Base-by-base conservation (phyloP, 2,113 vertebrate species). In the Nothobranchius kuhntae region DNA sequence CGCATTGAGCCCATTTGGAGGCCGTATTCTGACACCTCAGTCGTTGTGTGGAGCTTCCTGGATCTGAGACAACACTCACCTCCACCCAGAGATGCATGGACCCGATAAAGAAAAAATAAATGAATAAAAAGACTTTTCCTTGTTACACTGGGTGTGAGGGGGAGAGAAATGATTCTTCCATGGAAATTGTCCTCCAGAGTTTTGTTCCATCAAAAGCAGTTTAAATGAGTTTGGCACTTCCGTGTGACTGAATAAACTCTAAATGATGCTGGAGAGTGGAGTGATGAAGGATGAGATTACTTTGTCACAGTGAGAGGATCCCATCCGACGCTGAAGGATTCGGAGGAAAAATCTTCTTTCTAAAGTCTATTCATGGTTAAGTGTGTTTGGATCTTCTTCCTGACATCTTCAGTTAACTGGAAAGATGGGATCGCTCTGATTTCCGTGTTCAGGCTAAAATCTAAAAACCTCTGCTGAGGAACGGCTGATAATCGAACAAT, bases 81-180 rank as follows among this genome's bases (percentile, higher is more conserved):
- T 69, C 66, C 80, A 71, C 71, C 63, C 42, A 50, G 56, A 48
- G 24, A 21, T 21, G 21, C 21, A 21, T 21, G 21, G 21, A n/a
- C n/a, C n/a, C n/a, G n/a, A 21, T 21, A 21, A 21, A 21, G 21
- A 21, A 21, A 21, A 21, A 21, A 21, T 21, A 21, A 21, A 21
- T 21, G 52, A 63, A 35, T 60, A 53, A 17, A 70, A 40, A 71
- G 66, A 60, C 66, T 78, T 86, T 83, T 80, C 63, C 72, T 75
- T 53, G 53, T 77, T 69, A 68, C 73, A 63, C 40, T 71, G 59
- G 74, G 81, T 65, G 81, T 73, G 2, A 82, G 73, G 76, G 62
- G 83, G 77, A 36, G 59, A 65, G 42, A 77, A 45, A 3, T 12
- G 44, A 40, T 42, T 66, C 38, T 84, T 86, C 75, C 75, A 67